A percentile compares a stretch with the other conserved stretches of the same genome.
These are phyloP conservation scores for Oxytorus armatus DNA, from an alignment of 2,888 invertebrate genomes.

Conservation along the genomic window DNA sequence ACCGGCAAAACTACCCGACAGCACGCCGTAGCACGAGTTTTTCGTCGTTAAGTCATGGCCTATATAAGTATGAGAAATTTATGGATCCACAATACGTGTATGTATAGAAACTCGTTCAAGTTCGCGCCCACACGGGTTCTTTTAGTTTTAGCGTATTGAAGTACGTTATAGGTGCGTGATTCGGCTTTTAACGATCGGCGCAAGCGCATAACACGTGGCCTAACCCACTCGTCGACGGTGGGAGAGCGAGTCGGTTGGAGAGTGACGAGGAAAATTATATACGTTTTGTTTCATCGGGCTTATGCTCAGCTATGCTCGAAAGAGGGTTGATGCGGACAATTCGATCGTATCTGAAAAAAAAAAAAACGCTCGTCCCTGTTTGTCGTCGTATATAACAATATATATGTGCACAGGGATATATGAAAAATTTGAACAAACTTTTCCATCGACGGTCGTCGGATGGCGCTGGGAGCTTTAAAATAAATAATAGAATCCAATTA, in stretches of 20 bases:
- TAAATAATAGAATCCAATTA: slow-evolving; percentile 23
- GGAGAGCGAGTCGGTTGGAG: background rate
- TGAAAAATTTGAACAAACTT: background rate
- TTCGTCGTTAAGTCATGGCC: no score
- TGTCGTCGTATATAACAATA: no score
- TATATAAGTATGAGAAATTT: no score
- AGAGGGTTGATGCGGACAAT: slow-evolving; percentile 2
- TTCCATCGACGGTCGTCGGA: slow-evolving; percentile 36
- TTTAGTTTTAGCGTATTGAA: slow-evolving; percentile 39
- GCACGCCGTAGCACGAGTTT: no score
- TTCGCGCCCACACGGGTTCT: slow-evolving; percentile 9
- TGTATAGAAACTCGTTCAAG: background rate
- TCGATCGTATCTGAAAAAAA: background rate
- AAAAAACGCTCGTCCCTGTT: no score
- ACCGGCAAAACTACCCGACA: no score
- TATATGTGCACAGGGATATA: background rate
- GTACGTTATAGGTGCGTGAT: slow-evolving; percentile 40
- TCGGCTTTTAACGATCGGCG: slow-evolving; percentile 70
- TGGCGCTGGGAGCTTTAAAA: slow-evolving; percentile 28
- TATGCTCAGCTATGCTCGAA: background rate
- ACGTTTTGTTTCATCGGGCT: background rate
- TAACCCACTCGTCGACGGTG: background rate
- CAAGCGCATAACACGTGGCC: slow-evolving; percentile 51
- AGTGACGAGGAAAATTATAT: background rate
- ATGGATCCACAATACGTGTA: no score